Evolutionary conservation across 2,113 vertebrate species (phyloP), one percentile per base, ranked within the genome.

Genomic region (Chamaetylas fuelleborni): DNA sequence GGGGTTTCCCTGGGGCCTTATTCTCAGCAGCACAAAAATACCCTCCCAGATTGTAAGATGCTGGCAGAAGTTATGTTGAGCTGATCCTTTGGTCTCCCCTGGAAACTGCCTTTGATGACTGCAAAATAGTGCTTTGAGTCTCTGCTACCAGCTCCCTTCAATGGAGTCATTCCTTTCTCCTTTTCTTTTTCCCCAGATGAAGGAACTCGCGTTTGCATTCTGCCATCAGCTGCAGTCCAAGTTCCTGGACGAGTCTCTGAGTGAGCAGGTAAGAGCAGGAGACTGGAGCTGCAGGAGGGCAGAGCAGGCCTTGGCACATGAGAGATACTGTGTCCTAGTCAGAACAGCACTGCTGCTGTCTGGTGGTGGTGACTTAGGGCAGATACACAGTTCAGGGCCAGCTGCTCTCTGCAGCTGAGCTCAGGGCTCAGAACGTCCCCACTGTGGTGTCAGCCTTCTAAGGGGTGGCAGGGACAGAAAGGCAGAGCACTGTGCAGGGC

Each of bases 161-260:
- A 2, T 8, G 11, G 26, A 64, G 5, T 56, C 14, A 81, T 81
- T 72, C 20, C 23, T 42, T 69, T 40, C 26, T 69, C 17, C 16
- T 38, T 88, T 95, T 86, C 71, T 5, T 2, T 91, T 62, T 92
- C 38, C 81, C 54, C 91, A 99, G 99, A 98, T 99, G 98, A 99
- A 98, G 97, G 99, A 99, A 95, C 92, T 99, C 12, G 96, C 96
- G 1, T 97, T 99, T 80, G 98, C 98, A 1, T 99, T 99, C 81
- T 99, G 98, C 95, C 98, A 98, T 92, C 99, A 99, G 86, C 97
- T 99, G 57, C 98, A 99, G 93, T 99, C 99, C 51, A 99, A 98
- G 97, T 99, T 99, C 96, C 95, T 99, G 70, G 99, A 99, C 84
- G 42, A 95, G 3, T 95, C 98, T 14, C 98, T 99, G 53, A 99